Evolutionary conservation across 1,140 invertebrate genomes (phyloP).

Genomic region (Pseudomyrmex concolor): DNA sequence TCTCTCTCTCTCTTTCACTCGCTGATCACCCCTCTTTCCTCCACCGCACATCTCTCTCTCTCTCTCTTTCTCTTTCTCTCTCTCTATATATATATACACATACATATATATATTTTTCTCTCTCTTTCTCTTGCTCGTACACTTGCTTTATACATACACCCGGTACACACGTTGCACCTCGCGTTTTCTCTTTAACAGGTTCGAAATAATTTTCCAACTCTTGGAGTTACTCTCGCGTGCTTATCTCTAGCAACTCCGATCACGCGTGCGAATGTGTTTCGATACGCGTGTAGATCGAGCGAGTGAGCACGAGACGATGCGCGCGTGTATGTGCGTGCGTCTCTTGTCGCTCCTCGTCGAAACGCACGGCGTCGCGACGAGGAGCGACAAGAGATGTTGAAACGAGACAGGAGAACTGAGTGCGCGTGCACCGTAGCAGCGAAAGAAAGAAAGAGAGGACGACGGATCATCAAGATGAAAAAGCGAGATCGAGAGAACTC

Average conservation of each 20-base stretch:
- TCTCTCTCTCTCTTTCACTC: constrained; percentile 3
- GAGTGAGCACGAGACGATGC: constrained; percentile 18
- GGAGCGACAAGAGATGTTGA: not conserved
- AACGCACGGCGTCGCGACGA: constrained; percentile 15
- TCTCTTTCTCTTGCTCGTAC: constrained; percentile 19
- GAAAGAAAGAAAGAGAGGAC: constrained; percentile 17
- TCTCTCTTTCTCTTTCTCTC: not conserved
- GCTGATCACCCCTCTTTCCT: not conserved
- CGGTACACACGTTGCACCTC: not conserved
- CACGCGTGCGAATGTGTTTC: not conserved
- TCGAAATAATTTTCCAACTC: constrained; percentile 6
- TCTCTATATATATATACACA: not conserved
- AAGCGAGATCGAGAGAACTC: not conserved
- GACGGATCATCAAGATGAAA: not conserved
- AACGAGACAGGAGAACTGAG: constrained; percentile 8
- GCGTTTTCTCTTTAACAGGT: constrained; percentile 1
- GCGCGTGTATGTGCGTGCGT: constrained; percentile 32
- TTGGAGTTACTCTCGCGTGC: not conserved
- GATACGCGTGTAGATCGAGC: constrained; percentile 5
- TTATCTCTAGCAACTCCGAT: not conserved
- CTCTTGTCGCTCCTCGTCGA: too few relatives aligned
- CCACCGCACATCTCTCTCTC: not conserved
- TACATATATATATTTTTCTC: not conserved
- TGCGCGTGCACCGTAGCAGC: constrained; percentile 27
- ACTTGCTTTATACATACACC: not conserved